Conservation (phyloP, 2,113 vertebrate species). For the Dicaeum eximium region DNA sequence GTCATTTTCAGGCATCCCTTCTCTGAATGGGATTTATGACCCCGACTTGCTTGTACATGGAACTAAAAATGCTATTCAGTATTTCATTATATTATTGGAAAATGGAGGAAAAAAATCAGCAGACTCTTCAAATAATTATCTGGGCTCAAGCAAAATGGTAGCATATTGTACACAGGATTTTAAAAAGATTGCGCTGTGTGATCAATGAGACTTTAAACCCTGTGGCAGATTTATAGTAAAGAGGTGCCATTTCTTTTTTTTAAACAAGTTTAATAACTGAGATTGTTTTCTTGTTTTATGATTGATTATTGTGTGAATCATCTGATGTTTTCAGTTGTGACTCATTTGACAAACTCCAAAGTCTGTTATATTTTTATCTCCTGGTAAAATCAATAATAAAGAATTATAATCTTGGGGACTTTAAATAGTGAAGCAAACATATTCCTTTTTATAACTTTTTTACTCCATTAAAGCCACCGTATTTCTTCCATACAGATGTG, state of each 20-base stretch:
- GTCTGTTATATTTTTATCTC: constrained; percentile 11
- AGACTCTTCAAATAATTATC: not conserved
- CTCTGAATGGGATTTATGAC: not conserved
- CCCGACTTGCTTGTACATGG: not conserved
- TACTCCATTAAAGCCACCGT: not conserved
- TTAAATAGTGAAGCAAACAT: not conserved
- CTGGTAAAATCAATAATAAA: constrained; percentile 30
- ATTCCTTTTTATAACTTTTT: constrained; percentile 27
- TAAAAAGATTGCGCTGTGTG: not conserved
- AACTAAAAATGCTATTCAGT: not conserved
- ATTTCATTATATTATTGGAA: not conserved
- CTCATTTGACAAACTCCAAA: constrained; percentile 52
- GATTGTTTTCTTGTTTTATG: constrained; percentile 42
- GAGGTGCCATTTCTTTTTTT: constrained; percentile 2
- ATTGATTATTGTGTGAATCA: constrained; percentile 60
- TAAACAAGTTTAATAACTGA: constrained; percentile 26
- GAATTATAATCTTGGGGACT: not conserved
- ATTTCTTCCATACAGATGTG: not conserved
- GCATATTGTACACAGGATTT: not conserved
- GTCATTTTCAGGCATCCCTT: not conserved
- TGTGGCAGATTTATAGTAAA: not conserved
- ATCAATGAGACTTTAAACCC: not conserved
- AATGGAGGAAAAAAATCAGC: not conserved
- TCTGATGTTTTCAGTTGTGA: constrained; percentile 53
- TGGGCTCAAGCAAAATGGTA: not conserved